A percentile compares a stretch with the other conserved stretches of the same genome.
phyloP scores from a whole-genome alignment of 1,140 invertebrate genomes.

The Stegodyphus mimosarum region DNA sequence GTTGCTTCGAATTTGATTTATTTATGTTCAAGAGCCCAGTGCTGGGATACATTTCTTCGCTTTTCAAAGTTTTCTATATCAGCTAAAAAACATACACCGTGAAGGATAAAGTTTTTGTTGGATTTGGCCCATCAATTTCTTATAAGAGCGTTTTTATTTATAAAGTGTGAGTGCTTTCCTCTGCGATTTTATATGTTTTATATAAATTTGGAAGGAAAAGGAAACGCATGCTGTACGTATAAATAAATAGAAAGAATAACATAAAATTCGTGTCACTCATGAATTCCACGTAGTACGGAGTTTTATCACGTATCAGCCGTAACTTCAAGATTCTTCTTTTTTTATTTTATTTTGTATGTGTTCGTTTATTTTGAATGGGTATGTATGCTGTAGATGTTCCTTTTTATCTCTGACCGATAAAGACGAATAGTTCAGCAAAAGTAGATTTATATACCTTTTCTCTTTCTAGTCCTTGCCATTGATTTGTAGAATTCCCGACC shows the following conservation, averaged over 20 bases:
- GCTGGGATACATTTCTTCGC: constrained; percentile 8
- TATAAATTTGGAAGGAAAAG: constrained; percentile 10
- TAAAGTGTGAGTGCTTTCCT: constrained; percentile 29
- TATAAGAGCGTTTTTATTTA: constrained; percentile 51
- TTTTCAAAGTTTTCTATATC: constrained; percentile 2
- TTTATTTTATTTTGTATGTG: constrained; percentile 19
- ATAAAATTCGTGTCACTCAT: constrained; percentile 2
- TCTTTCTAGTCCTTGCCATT: neutral
- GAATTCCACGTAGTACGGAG: constrained; percentile 34
- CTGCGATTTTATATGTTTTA: constrained; percentile 43
- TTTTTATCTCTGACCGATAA: constrained; percentile 25
- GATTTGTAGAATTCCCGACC: neutral
- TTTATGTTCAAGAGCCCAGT: constrained; percentile 36
- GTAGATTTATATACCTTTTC: constrained; percentile 17
- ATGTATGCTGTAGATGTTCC: constrained; percentile 13
- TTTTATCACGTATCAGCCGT: constrained; percentile 51
- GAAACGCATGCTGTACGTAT: neutral
- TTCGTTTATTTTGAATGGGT: constrained; percentile 34
- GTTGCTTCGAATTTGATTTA: constrained; percentile 33
- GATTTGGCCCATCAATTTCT: constrained; percentile 45
- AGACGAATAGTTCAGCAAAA: constrained; percentile 25
- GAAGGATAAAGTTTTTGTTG: constrained; percentile 27
- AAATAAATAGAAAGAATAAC: constrained; percentile 17
- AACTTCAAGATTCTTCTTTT: constrained; percentile 28
- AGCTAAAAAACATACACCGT: neutral